These are phyloP conservation scores for Arrhamphus sclerolepis DNA, from an alignment of 2,797 vertebrate genomes.

Conservation along the genomic window DNA sequence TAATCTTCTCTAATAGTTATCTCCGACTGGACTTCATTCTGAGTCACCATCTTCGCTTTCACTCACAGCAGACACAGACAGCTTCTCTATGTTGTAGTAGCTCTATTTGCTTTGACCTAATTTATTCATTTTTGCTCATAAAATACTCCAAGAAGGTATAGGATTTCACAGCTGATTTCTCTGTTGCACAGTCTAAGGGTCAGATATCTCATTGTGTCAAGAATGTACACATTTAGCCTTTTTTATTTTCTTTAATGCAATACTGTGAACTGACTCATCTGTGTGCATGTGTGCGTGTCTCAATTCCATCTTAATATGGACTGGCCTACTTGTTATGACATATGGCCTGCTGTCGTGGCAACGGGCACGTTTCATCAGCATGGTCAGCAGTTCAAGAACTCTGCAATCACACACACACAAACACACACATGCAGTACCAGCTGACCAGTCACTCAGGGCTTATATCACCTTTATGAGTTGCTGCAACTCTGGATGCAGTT, in stretches of 20 bases:
- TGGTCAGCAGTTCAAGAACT: constrained; percentile 66
- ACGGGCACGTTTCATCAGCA: constrained; percentile 61
- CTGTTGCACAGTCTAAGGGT: constrained; percentile 26
- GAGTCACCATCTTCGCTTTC: constrained; percentile 37
- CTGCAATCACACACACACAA: constrained; percentile 21
- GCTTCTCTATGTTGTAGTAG: constrained; percentile 46
- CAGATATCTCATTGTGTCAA: constrained; percentile 7
- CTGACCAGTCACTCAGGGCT: constrained; percentile 35
- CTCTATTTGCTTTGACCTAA: constrained; percentile 68
- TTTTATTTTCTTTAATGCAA: no score
- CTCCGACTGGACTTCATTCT: constrained; percentile 31
- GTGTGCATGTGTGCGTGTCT: constrained; percentile 22
- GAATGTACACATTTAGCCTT: neutral
- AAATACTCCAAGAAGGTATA: constrained; percentile 63
- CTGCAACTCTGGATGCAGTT: constrained; percentile 35
- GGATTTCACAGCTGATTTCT: constrained; percentile 38
- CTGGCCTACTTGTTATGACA: constrained; percentile 53
- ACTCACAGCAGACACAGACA: constrained; percentile 36
- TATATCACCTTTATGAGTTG: constrained; percentile 64
- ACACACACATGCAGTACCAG: constrained; percentile 5
- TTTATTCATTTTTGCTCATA: constrained; percentile 31
- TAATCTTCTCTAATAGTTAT: constrained; percentile 31
- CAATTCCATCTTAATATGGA: constrained; percentile 46
- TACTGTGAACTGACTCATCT: no score
- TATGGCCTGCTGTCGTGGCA: constrained; percentile 54